Evolutionary conservation across 1,140 invertebrate species (phyloP).

Genomic region (Lerema accius): DNA sequence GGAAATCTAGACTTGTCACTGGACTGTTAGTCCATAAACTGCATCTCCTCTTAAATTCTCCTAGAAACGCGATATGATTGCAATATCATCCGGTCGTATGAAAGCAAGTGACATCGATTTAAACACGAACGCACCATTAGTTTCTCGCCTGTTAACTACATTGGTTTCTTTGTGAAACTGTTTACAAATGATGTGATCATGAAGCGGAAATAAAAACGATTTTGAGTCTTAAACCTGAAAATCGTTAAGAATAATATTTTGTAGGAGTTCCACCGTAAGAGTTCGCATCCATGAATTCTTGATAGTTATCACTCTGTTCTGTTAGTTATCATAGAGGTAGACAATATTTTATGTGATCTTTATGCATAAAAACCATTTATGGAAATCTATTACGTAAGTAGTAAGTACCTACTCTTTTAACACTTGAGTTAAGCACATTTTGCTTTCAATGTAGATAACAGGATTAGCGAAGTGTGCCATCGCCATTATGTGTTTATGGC

Average conservation of each 20-base stretch:
- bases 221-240: conserved; percentile 19
- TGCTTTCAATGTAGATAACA: no score
- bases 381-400: no score
- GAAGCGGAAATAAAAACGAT: conserved; percentile 47
- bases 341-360: no score
- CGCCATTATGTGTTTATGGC: conserved; percentile 13
- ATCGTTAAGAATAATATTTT: conserved; percentile 15
- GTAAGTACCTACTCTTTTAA: no score
- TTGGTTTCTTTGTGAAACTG: conserved; percentile 54
- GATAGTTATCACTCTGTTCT: no score
- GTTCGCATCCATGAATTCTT: no score
- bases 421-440: no score
- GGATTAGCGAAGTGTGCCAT: conserved; percentile 2
- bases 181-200: conserved; percentile 56
- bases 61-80: conserved; percentile 14
- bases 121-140: conserved; percentile 55
- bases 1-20: background rate
- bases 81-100: conserved; percentile 35
- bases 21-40: background rate
- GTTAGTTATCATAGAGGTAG: no score
- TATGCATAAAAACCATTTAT: no score
- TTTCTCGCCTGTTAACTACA: conserved; percentile 44
- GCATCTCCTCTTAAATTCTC: conserved; percentile 4
- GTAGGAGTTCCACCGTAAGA: background rate
- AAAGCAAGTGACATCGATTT: conserved; percentile 56